Percentiles rank a stretch among this genome's conserved stretches.
Conservation (phyloP, 2,113 vertebrate genomes). For the Tichodroma muraria region DNA sequence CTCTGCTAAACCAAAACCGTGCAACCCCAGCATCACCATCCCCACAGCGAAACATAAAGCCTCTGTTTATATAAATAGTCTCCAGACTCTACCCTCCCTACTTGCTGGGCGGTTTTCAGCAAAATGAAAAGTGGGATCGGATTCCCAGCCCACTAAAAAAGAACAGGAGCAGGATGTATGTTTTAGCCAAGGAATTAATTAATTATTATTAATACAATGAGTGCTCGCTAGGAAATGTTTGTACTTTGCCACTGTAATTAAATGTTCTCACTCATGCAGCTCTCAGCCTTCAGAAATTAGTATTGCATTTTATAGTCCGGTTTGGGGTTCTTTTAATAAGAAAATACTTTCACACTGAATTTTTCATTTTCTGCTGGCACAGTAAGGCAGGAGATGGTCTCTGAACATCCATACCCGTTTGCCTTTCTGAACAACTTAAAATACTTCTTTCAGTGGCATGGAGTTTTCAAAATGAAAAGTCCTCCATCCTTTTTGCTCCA, state of each 20-base stretch:
- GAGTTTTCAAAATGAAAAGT: background rate
- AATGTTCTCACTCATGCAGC: background rate
- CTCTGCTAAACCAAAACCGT: background rate
- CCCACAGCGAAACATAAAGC: background rate
- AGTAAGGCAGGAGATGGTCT: background rate
- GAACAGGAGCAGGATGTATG: background rate
- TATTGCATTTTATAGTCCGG: background rate
- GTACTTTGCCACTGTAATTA: background rate
- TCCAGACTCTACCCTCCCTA: background rate
- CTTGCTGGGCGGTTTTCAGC: background rate
- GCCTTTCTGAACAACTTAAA: background rate
- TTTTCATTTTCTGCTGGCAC: background rate
- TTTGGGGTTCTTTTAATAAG: background rate
- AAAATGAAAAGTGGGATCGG: background rate
- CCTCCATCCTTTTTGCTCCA: background rate
- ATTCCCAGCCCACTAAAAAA: background rate
- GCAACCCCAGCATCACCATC: background rate
- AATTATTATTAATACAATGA: background rate
- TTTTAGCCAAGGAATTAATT: constrained; percentile 8
- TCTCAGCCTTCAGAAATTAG: background rate
- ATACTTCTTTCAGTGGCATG: background rate
- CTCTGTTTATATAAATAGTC: background rate
- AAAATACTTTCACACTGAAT: background rate
- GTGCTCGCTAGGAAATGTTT: background rate
- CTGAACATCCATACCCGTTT: background rate